Evolutionary conservation across 2,113 vertebrate species (phyloP), one percentile per base, ranked within the genome.

Genomic region (Mormoops blainvillei): DNA sequence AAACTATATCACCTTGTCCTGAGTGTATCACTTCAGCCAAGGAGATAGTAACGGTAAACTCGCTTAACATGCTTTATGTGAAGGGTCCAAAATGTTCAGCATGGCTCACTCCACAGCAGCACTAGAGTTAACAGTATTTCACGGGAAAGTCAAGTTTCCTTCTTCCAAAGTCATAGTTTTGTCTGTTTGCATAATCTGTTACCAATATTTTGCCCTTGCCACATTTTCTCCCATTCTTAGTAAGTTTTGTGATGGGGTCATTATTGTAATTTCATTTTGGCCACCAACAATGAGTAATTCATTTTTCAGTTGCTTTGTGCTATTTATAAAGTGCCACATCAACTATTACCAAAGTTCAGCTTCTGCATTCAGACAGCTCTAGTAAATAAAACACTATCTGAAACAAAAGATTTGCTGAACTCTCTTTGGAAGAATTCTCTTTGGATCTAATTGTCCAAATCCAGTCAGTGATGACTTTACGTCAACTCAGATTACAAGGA

Each of bases 221-320:
- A 95, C 41, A 92, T 86, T 89, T 95, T 92, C 76, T 90, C 24
- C 81, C 70, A 65, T 92, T 95, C 73, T 63, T 85, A 93, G 93
- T 94, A 48, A 70, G 52, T 77, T 84, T 83, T 94, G 33, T 92
- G 77, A 94, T 95, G 52, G 61, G 81, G 77, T 96, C 96, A 96
- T 96, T 87, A 92, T 82, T 95, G 63, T 95, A 82, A 91, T 88
- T 95, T 97, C 97, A 96, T 94, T 96, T 98, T 88, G 67, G 71
- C 73, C 84, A 78, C 81, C 92, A 92, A 77, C 54, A 77, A 92
- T 68, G 71, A 96, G 76, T 90, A 95, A 95, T 95, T 90, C 94
- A 92, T 88, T 97, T 94, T 92, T 94, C 84, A 92, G 5, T 58
- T 97, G 88, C 92, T 94, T 95, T 91, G 81, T 90, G 38, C 70